These are phyloP conservation scores for Drosophila diplacantha DNA, from an alignment of 2,888 invertebrate genomes.

Conservation along the genomic window DNA sequence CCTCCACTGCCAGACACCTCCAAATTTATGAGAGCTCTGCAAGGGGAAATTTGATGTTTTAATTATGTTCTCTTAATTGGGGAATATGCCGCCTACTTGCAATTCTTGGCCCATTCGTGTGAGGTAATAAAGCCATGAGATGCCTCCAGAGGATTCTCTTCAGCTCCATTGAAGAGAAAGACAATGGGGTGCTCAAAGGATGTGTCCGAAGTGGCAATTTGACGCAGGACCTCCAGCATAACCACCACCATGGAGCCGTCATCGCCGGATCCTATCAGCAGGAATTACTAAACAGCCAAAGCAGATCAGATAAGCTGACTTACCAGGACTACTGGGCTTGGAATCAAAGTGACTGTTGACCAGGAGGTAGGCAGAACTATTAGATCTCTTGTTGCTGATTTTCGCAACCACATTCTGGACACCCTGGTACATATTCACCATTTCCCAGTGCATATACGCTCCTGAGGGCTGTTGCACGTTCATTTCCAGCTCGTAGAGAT, in stretches of 20 bases:
- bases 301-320: not conserved
- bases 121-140: constrained; percentile 84
- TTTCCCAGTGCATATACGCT: constrained; percentile 63
- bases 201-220: constrained; percentile 74
- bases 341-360: constrained; percentile 97
- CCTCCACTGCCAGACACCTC: constrained; percentile 96
- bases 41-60: not conserved
- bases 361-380: constrained; percentile 78
- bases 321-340: constrained; percentile 89
- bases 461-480: constrained; percentile 74
- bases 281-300: not conserved
- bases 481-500: constrained; percentile 70
- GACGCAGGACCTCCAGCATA: constrained; percentile 81
- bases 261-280: constrained; percentile 80
- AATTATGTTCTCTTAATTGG: not conserved
- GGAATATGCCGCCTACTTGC: constrained; percentile 39
- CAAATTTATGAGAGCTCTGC: constrained; percentile 87
- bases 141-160: constrained; percentile 83
- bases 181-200: constrained; percentile 80
- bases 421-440: constrained; percentile 74
- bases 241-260: constrained; percentile 82
- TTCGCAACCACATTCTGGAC: constrained; percentile 76
- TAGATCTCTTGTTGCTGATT: constrained; percentile 60
- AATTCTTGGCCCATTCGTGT: constrained; percentile 57
- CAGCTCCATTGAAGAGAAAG: constrained; percentile 84